These are phyloP conservation scores for Aspidiotus rigidus DNA, from an alignment of 2,888 invertebrate species.

Conservation along the genomic window DNA sequence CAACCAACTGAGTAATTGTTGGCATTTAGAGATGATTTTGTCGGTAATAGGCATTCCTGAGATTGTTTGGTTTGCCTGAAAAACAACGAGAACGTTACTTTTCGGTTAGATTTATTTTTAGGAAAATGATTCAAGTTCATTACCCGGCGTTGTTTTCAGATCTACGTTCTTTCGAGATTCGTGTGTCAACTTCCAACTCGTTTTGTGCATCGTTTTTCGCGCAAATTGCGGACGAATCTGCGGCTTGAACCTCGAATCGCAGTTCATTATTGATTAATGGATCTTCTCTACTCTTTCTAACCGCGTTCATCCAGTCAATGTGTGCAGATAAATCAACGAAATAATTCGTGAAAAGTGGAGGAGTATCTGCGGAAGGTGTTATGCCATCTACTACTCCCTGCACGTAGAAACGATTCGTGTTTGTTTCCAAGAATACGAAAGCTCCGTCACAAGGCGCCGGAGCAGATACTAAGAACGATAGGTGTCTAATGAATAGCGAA, in stretches of 20 bases:
- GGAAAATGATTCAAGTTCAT: neutral
- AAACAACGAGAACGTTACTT: neutral
- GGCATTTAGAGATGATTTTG: neutral
- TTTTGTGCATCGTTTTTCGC: neutral
- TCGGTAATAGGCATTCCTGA: neutral
- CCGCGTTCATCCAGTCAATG: neutral
- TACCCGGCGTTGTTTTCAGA: neutral
- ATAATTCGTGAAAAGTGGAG: neutral
- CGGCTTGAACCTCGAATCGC: neutral
- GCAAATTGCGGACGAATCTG: neutral
- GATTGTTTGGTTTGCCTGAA: neutral
- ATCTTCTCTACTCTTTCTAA: neutral
- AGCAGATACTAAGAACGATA: neutral
- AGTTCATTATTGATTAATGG: neutral
- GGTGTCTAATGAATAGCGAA: no score
- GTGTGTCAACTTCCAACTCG: no score
- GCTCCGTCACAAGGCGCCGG: neutral
- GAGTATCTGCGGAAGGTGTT: neutral
- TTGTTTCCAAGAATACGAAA: neutral
- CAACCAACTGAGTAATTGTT: neutral
- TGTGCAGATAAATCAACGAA: neutral
- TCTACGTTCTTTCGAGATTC: neutral
- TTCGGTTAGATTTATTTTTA: neutral
- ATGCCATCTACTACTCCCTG: neutral
- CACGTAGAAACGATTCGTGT: neutral